A percentile compares a stretch with the other conserved stretches of the same genome.
Evolutionary conservation across 2,113 vertebrate genomes (phyloP).

Genomic region (Stictonetta naevosa): DNA sequence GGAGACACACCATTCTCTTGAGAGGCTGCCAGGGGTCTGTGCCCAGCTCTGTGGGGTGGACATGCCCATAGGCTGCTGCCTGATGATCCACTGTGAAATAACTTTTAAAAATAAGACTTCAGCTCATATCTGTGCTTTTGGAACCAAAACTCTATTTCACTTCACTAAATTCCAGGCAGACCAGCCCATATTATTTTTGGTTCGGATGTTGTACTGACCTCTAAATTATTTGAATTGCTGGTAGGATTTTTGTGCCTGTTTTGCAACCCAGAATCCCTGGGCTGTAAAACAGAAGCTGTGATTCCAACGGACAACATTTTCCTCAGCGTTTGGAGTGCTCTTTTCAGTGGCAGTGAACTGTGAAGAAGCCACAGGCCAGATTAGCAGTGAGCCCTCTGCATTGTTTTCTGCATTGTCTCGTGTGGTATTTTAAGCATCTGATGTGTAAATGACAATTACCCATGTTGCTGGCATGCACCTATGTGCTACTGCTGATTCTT

Average conservation of each 20-base stretch:
- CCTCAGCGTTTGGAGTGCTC: background rate
- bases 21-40: background rate
- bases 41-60: background rate
- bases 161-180: conserved; percentile 22
- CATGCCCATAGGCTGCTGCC: background rate
- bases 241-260: background rate
- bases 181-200: conserved; percentile 9
- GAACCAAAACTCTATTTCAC: background rate
- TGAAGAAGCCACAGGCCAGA: background rate
- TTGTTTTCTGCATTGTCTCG: conserved; percentile 11
- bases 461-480: background rate
- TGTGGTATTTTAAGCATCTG: conserved; percentile 25
- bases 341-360: conserved; percentile 42
- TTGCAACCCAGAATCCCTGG: background rate
- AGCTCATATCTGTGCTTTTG: background rate
- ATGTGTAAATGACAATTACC: background rate
- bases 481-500: background rate
- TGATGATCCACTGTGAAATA: background rate
- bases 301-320: background rate
- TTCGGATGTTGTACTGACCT: background rate
- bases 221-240: background rate
- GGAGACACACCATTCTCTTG: background rate
- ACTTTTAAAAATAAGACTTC: background rate
- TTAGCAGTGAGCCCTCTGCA: background rate
- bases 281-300: background rate